Evolutionary conservation across 2,888 invertebrate species (phyloP).

Genomic region (Meganola albula): DNA sequence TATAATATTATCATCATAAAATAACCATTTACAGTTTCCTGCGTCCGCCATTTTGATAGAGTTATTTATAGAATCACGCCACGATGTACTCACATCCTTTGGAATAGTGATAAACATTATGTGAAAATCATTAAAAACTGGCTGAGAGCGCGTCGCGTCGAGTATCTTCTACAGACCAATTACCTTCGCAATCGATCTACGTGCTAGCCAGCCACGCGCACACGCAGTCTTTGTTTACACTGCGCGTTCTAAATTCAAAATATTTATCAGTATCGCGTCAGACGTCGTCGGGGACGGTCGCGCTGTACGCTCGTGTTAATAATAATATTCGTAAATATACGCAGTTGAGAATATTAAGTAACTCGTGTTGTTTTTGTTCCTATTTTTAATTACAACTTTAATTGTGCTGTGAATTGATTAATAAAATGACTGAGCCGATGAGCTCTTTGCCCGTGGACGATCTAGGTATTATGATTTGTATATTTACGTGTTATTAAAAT

Average conservation of each 20-base stretch:
- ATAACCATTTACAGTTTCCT: too few species aligned
- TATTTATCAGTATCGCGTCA: constrained; percentile 38
- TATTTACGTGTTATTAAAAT: constrained; percentile 17
- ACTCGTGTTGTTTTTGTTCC: not conserved
- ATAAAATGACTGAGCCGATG: constrained; percentile 31
- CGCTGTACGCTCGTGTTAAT: constrained; percentile 14
- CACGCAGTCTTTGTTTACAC: constrained; percentile 36
- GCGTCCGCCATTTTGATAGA: too few species aligned
- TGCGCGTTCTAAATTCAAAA: constrained; percentile 44
- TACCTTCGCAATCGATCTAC: constrained; percentile 5
- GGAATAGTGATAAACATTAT: too few species aligned
- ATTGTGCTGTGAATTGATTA: constrained; percentile 7
- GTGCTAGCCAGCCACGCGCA: too few species aligned
- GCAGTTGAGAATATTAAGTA: constrained; percentile 16
- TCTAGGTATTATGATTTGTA: constrained; percentile 23
- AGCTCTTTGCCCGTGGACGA: constrained; percentile 28
- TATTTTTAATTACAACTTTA: constrained; percentile 1
- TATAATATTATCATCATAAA: not conserved
- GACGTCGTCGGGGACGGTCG: constrained; percentile 43
- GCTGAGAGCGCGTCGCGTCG: too few species aligned
- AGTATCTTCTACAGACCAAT: constrained; percentile 4
- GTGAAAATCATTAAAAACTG: too few species aligned
- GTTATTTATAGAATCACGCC: too few species aligned
- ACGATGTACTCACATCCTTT: too few species aligned
- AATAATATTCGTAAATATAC: constrained; percentile 9